A percentile compares a stretch with the other conserved stretches of the same genome.
These are phyloP conservation scores for Eupsilia transversa DNA, from an alignment of 2,888 invertebrate species.

Conservation along the genomic window DNA sequence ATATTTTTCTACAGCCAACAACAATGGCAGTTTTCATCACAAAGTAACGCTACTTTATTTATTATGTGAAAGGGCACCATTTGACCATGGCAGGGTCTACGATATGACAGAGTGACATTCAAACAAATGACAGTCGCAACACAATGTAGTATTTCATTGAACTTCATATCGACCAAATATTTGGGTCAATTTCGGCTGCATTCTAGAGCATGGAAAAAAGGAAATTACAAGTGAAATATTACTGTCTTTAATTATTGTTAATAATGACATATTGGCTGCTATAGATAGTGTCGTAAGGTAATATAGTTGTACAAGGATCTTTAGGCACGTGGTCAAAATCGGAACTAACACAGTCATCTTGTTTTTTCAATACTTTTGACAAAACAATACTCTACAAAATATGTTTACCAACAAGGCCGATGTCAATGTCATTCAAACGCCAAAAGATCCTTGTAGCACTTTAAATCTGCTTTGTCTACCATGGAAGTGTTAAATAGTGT, in stretches of 20 bases:
- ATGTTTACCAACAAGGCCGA: too few species aligned
- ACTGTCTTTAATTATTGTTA: slow-evolving; percentile 1
- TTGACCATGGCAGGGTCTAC: slow-evolving; percentile 53
- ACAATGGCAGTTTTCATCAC: slow-evolving; percentile 75
- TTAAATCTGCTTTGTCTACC: too few species aligned
- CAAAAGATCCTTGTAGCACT: too few species aligned
- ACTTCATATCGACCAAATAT: slow-evolving; percentile 46
- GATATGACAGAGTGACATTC: slow-evolving; percentile 58
- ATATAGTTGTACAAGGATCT: too few species aligned
- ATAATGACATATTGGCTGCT: not conserved
- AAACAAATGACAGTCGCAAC: slow-evolving; percentile 34
- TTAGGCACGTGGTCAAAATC: too few species aligned
- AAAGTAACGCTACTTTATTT: slow-evolving; percentile 70
- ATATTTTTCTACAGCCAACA: slow-evolving; percentile 67
- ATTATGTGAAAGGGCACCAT: slow-evolving; percentile 67
- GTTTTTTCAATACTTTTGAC: too few species aligned
- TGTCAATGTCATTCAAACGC: too few species aligned
- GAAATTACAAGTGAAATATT: not conserved
- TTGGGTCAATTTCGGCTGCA: slow-evolving; percentile 45
- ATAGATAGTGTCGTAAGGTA: not conserved
- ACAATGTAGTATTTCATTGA: slow-evolving; percentile 54
- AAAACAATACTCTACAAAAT: too few species aligned
- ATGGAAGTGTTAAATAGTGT: too few species aligned
- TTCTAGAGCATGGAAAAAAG: slow-evolving; percentile 25
- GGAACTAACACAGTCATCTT: too few species aligned